Conservation (phyloP, 1,140 invertebrate genomes). For the Leptestheria dahalacensis region DNA sequence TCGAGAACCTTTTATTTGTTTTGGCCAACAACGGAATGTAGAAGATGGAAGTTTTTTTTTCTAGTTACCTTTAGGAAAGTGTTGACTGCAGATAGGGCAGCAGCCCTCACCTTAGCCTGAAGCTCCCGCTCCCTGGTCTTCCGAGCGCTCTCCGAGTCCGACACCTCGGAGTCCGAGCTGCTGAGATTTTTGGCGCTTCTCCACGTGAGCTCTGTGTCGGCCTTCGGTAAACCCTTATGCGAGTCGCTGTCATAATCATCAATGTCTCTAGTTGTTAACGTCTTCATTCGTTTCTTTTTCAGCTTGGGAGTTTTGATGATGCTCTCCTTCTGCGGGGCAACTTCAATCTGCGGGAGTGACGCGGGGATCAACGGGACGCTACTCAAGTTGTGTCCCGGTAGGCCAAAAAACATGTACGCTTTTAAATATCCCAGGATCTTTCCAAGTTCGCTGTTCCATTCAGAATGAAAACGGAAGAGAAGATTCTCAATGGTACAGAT, state of each 20-base stretch:
- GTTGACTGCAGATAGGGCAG: background rate
- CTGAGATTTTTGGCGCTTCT: background rate
- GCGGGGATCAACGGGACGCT: background rate
- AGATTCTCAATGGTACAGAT: background rate
- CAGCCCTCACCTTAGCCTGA: slow-evolving; percentile 7
- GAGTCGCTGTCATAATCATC: background rate
- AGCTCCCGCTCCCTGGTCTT: background rate
- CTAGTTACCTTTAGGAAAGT: slow-evolving; percentile 8
- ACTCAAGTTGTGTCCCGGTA: slow-evolving; percentile 1
- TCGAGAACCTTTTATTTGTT: too few relatives aligned
- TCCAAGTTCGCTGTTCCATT: background rate
- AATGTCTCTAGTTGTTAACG: background rate
- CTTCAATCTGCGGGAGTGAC: background rate
- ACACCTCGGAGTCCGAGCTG: slow-evolving; percentile 3
- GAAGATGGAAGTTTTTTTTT: too few relatives aligned
- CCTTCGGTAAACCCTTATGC: background rate
- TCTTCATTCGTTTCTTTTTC: background rate
- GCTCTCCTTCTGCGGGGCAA: background rate
- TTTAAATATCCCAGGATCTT: background rate
- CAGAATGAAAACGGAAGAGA: background rate
- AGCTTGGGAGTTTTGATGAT: background rate
- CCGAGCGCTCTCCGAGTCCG: slow-evolving; percentile 4
- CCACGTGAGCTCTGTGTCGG: background rate
- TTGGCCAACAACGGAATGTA: too few relatives aligned
- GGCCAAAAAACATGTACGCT: slow-evolving; percentile 1